Base-by-base conservation (phyloP, 2,113 vertebrate species). In the Spermophilus dauricus region DNA sequence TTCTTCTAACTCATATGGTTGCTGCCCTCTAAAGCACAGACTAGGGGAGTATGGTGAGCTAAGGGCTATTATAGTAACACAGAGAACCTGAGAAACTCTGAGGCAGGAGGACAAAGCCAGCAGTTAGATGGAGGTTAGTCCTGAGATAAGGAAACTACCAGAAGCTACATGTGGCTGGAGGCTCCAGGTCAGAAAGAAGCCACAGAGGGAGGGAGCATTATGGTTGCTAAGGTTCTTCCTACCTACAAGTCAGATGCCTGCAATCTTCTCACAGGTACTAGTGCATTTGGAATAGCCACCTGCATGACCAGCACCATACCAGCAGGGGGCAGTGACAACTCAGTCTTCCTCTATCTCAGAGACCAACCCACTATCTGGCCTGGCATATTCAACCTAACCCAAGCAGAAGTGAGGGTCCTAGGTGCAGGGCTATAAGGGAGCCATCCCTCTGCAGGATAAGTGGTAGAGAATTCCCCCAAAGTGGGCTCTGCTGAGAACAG, bases 261-360 rank as follows among this genome's bases (percentile, higher is more conserved):
- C 48, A 24, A 53, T 20, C 20, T 37, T 75, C 63, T 51, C 6
- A 37, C 0, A n/a, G 8, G 28, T 65, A 34, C 42, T 76, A 13
- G 3, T 34, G 61, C n/a, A 78, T 10, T 42, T 0, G 26, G 63
- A 48, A 14, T 2, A 63, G 76, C 45, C 10, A 7, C 73, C 9
- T 18, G 67, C 81, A 56, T 72, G 7, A 26, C 37, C 32, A 37
- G 28, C 51, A 67, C n/a, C 8, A 32, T 28, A 45, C 94, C 96
- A 86, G 86, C 86, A 85, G 81, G 73, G 69, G 95, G 72, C 89
- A 94, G 93, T 37, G 28, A 76, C 56, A 72, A 39, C 82, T 2
- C 24, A 56, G 16, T 81, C 65, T 39, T 18, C 12, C 37, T 77
- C 70, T 53, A 7, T 48, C n/a, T 75, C 82, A 45, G 28, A 61